These are phyloP conservation scores for Shinisaurus crocodilurus DNA, from an alignment of 2,113 vertebrate species.

Conservation along the genomic window DNA sequence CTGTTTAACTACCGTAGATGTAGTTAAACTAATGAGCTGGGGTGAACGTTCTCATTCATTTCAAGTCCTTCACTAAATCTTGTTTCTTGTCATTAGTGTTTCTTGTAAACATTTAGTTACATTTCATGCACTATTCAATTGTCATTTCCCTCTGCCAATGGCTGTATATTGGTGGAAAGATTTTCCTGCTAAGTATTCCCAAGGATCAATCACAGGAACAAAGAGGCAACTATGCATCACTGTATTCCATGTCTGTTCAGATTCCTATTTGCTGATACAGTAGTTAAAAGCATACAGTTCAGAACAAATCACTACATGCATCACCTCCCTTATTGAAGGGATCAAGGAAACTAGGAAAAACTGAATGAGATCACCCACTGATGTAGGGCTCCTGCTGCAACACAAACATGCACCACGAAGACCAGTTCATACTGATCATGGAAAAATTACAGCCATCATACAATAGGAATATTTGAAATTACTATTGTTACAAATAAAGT, in stretches of 20 bases:
- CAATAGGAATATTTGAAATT: neutral
- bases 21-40: neutral
- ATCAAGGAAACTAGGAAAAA: neutral
- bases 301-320: neutral
- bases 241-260: neutral
- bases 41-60: neutral
- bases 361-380: neutral
- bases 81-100: neutral
- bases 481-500: neutral
- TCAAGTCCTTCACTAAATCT: neutral
- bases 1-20: neutral
- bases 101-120: neutral
- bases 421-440: neutral
- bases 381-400: neutral
- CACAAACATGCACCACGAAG: neutral
- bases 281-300: neutral
- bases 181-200: too few species aligned
- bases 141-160: neutral
- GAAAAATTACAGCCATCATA: neutral
- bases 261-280: neutral
- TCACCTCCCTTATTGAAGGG: neutral
- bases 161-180: neutral
- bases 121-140: neutral
- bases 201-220: neutral
- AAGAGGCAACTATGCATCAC: neutral